phyloP scores from a whole-genome alignment of 2,888 invertebrate genomes.

The Conchocele bisecta region DNA sequence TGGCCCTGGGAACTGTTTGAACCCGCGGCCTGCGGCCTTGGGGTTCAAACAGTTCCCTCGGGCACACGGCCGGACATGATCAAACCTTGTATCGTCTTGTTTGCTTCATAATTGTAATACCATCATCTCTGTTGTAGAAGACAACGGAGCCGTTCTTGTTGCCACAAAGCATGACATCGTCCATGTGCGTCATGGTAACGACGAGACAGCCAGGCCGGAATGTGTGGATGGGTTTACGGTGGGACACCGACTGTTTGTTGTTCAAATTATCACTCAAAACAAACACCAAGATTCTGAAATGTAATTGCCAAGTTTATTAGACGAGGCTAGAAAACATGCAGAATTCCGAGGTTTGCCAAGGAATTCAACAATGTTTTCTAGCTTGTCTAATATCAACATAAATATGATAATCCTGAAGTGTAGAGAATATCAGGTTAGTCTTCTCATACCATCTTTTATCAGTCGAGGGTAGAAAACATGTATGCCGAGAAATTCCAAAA shows the following conservation, averaged over 20 bases:
- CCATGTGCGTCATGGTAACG: slow-evolving; percentile 91
- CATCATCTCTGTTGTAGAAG: slow-evolving; percentile 87
- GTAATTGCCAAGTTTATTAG: slow-evolving; percentile 1
- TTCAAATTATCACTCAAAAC: slow-evolving; percentile 63
- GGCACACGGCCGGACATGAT: not conserved
- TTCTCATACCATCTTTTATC: no score
- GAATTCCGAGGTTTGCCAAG: no score
- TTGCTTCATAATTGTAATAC: no score
- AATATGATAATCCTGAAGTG: no score
- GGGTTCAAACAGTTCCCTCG: not conserved
- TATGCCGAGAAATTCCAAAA: no score
- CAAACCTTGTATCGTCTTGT: no score
- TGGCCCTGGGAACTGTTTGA: no score
- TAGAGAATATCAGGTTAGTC: no score
- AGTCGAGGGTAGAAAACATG: no score
- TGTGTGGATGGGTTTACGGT: slow-evolving; percentile 42
- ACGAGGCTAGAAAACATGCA: no score
- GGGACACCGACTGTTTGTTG: slow-evolving; percentile 48
- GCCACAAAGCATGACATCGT: slow-evolving; percentile 94
- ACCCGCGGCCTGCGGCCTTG: not conserved
- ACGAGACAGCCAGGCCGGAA: slow-evolving; percentile 82
- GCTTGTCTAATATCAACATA: no score
- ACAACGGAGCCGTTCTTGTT: slow-evolving; percentile 90
- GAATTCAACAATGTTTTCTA: no score
- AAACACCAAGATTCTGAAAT: slow-evolving; percentile 69